These are phyloP conservation scores for Pseudopipra pipra DNA, from an alignment of 2,113 vertebrate species.

Conservation along the genomic window DNA sequence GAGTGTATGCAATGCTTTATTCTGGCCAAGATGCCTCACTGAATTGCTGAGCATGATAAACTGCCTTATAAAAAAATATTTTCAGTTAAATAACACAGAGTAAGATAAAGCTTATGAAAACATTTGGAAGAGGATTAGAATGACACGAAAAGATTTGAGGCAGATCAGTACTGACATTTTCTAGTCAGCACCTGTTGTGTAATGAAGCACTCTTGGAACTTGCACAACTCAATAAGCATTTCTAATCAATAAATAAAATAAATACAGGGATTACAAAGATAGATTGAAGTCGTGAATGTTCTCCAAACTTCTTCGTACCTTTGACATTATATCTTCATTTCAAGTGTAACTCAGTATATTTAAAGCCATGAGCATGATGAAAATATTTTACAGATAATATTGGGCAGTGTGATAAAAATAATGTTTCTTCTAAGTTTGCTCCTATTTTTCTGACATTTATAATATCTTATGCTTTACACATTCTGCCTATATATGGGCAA, in stretches of 20 bases:
- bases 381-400: background rate
- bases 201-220: background rate
- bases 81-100: conserved; percentile 20
- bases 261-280: background rate
- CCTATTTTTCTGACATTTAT: background rate
- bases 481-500: background rate
- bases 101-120: conserved; percentile 15
- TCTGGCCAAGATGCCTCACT: background rate
- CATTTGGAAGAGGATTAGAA: conserved; percentile 32
- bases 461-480: background rate
- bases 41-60: background rate
- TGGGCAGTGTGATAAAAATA: background rate
- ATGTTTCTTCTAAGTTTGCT: conserved; percentile 13
- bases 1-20: background rate
- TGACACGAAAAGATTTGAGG: background rate
- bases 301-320: background rate
- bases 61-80: background rate
- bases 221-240: background rate
- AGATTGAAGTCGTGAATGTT: background rate
- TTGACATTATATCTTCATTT: background rate
- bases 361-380: background rate
- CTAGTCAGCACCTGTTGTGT: background rate
- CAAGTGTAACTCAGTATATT: background rate
- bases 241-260: conserved; percentile 49
- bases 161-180: conserved; percentile 46